A percentile compares a stretch with the other conserved stretches of the same genome.
Conservation (phyloP, 2,797 vertebrate genomes). For the Todus mexicanus region DNA sequence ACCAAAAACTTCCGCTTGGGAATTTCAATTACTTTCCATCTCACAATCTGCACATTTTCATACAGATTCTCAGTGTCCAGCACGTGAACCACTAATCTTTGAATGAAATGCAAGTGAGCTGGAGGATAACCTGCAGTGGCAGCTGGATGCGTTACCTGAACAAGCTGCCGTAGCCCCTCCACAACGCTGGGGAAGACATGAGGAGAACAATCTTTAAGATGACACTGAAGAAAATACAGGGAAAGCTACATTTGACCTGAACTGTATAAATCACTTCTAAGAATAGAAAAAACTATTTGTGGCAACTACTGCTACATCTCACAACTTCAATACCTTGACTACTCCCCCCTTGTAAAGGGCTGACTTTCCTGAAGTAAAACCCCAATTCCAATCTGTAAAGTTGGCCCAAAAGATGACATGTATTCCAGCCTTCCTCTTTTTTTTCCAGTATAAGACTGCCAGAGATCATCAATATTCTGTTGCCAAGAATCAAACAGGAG, state of each 20-base stretch:
- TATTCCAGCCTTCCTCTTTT: neutral
- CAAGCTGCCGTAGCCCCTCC: neutral
- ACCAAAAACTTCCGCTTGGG: neutral
- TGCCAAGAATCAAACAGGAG: neutral
- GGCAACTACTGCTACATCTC: neutral
- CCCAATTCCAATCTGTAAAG: neutral
- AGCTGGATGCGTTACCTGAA: neutral
- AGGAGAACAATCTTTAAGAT: neutral
- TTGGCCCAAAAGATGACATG: neutral
- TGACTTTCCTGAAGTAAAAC: neutral
- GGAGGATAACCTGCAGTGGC: neutral
- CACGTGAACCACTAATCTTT: neutral
- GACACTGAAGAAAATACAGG: neutral
- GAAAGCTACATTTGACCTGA: neutral
- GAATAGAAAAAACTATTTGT: neutral
- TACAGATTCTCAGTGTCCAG: neutral
- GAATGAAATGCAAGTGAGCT: neutral
- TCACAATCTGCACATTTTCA: neutral
- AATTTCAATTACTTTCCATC: neutral
- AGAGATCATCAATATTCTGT: neutral
- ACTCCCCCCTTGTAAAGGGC: neutral
- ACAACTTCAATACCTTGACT: neutral
- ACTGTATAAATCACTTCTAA: neutral
- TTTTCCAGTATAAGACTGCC: neutral
- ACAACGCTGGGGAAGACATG: neutral